These are phyloP conservation scores for Rallus crepitans DNA, from an alignment of 2,797 vertebrate genomes.

Conservation along the genomic window DNA sequence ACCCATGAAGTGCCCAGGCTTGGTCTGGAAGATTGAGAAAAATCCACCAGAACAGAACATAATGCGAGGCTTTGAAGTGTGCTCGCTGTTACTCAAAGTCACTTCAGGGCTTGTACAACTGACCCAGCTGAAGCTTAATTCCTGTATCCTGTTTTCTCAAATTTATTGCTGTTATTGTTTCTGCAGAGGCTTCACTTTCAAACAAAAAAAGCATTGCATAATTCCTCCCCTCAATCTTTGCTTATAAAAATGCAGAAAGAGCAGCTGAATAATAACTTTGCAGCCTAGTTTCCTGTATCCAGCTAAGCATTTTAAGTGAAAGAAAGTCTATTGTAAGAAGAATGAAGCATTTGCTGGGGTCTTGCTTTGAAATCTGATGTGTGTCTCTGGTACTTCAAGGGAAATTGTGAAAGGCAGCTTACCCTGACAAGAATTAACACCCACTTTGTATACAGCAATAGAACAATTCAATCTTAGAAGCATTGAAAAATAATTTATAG, in stretches of 20 bases:
- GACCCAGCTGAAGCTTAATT: background rate
- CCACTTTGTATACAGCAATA: background rate
- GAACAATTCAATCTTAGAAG: background rate
- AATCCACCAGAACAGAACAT: background rate
- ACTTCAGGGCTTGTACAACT: background rate
- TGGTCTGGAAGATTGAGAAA: background rate
- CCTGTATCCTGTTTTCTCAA: background rate
- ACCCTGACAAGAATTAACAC: background rate
- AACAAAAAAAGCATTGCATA: background rate
- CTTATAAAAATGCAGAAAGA: background rate
- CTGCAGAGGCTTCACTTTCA: background rate
- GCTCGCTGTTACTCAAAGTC: background rate
- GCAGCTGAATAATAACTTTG: background rate
- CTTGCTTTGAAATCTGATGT: background rate
- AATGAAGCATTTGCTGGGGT: background rate
- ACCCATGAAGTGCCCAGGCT: background rate
- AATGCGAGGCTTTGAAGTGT: background rate
- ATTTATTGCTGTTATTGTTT: background rate
- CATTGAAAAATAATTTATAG: background rate
- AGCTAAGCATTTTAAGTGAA: background rate
- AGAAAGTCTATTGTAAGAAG: background rate
- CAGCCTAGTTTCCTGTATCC: background rate
- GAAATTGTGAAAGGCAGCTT: background rate
- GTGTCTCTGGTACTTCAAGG: background rate
- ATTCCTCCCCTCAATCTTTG: background rate